A percentile compares a stretch with the other conserved stretches of the same genome.
phyloP scores from a whole-genome alignment of 2,888 invertebrate species.

The Agriopis marginaria region DNA sequence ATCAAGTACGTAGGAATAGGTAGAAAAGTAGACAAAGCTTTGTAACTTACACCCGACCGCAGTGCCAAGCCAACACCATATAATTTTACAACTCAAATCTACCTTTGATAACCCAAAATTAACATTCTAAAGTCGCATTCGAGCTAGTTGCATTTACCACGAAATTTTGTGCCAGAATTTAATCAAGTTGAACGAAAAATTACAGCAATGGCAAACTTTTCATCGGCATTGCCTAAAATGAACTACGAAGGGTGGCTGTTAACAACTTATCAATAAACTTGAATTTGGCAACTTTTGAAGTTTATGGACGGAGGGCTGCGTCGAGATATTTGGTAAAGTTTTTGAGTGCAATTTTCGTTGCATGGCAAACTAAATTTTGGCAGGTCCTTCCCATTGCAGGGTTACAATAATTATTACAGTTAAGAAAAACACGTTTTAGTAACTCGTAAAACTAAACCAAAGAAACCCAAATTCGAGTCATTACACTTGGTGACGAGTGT shows the following conservation, averaged over 20 bases:
- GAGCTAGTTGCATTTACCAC: constrained; percentile 73
- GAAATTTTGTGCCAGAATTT: constrained; percentile 73
- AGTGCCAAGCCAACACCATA: constrained; percentile 27
- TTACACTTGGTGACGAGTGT: no score
- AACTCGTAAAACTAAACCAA: no score
- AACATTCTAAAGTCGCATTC: constrained; percentile 49
- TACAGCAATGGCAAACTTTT: constrained; percentile 62
- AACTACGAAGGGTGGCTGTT: constrained; percentile 23
- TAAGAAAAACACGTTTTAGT: no score
- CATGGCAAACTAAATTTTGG: constrained; percentile 15
- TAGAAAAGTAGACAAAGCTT: no score
- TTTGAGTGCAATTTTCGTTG: constrained; percentile 18
- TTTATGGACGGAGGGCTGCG: constrained; percentile 18
- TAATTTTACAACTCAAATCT: constrained; percentile 35
- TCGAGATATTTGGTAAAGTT: constrained; percentile 19
- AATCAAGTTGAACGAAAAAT: constrained; percentile 72
- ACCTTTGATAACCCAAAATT: constrained; percentile 48
- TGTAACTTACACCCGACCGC: constrained; percentile 17
- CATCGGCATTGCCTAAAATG: constrained; percentile 53
- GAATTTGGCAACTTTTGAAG: constrained; percentile 31
- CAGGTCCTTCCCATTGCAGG: not conserved
- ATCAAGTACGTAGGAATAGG: no score
- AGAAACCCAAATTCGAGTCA: no score
- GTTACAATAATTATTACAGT: not conserved
- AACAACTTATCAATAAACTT: constrained; percentile 28